Evolutionary conservation across 1,140 invertebrate genomes (phyloP).

Genomic region (Cotesia chilonis): DNA sequence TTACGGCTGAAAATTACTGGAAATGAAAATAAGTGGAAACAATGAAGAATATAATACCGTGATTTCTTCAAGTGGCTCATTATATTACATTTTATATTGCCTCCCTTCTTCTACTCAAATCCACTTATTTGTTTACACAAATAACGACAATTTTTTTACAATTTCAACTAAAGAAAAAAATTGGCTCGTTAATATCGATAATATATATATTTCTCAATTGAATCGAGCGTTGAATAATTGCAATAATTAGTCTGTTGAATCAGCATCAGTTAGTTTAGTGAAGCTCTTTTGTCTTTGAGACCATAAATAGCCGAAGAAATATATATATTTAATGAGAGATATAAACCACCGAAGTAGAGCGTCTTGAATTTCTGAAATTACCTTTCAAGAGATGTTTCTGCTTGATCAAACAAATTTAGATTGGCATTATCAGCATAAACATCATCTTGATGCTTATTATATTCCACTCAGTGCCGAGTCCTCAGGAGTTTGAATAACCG

Average conservation of each 20-base stretch:
- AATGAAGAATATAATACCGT: too few species aligned
- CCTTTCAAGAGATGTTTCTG: neutral
- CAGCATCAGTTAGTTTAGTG: conserved; percentile 17
- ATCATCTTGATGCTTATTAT: neutral
- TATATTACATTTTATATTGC: too few species aligned
- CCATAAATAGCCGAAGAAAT: too few species aligned
- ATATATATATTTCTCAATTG: neutral
- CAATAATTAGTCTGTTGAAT: conserved; percentile 30
- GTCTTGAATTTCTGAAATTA: conserved; percentile 14
- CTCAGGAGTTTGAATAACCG: neutral
- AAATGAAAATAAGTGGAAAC: too few species aligned
- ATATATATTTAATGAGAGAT: neutral
- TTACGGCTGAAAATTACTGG: too few species aligned
- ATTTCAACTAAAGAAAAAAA: too few species aligned
- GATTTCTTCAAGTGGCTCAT: too few species aligned
- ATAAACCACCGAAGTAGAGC: conserved; percentile 6
- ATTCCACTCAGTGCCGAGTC: neutral
- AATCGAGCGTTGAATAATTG: conserved; percentile 33
- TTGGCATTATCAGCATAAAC: conserved; percentile 14
- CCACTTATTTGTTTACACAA: too few species aligned
- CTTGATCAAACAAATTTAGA: conserved; percentile 11
- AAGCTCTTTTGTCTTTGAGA: conserved; percentile 12
- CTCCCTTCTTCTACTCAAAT: too few species aligned
- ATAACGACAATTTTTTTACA: too few species aligned
- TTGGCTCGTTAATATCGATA: neutral